A percentile compares a stretch with the other conserved stretches of the same genome.
These are phyloP conservation scores for Parascotia fuliginaria DNA, from an alignment of 2,888 invertebrate genomes.

Conservation along the genomic window DNA sequence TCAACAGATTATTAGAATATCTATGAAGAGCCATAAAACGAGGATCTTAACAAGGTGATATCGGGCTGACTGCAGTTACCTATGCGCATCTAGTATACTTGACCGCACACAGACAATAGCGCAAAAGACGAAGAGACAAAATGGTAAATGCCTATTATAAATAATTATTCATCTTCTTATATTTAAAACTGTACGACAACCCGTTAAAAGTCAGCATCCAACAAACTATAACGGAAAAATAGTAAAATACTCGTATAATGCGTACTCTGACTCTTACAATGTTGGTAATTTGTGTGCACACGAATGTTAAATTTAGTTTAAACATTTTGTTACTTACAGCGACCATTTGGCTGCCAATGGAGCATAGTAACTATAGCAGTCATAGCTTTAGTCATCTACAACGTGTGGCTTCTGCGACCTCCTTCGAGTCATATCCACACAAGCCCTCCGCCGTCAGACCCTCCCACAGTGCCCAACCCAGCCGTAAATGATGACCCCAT, in stretches of 20 bases:
- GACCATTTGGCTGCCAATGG: conserved; percentile 88
- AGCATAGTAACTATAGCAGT: conserved; percentile 88
- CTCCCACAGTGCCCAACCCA: conserved; percentile 55
- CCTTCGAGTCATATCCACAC: conserved; percentile 57
- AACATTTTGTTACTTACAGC: conserved; percentile 53
- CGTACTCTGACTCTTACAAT: too few relatives aligned
- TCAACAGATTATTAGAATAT: conserved; percentile 1
- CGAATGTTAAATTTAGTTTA: too few relatives aligned
- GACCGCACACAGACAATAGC: conserved; percentile 51
- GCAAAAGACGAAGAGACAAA: conserved; percentile 63
- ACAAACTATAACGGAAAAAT: too few relatives aligned
- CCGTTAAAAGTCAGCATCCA: too few relatives aligned
- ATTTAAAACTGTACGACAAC: too few relatives aligned
- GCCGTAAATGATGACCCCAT: conserved; percentile 78
- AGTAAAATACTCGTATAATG: too few relatives aligned
- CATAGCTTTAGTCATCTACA: conserved; percentile 87
- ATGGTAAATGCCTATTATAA: conserved; percentile 49
- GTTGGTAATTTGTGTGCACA: too few relatives aligned
- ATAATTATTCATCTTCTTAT: too few relatives aligned
- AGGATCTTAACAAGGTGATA: conserved; percentile 38
- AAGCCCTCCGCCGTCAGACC: conserved; percentile 54
- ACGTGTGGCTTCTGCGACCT: conserved; percentile 74
- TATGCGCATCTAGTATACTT: conserved; percentile 43
- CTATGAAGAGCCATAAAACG: conserved; percentile 15
- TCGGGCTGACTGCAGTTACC: conserved; percentile 27